phyloP scores from a whole-genome alignment of 1,140 invertebrate genomes.

The Macrosteles quadrilineatus region DNA sequence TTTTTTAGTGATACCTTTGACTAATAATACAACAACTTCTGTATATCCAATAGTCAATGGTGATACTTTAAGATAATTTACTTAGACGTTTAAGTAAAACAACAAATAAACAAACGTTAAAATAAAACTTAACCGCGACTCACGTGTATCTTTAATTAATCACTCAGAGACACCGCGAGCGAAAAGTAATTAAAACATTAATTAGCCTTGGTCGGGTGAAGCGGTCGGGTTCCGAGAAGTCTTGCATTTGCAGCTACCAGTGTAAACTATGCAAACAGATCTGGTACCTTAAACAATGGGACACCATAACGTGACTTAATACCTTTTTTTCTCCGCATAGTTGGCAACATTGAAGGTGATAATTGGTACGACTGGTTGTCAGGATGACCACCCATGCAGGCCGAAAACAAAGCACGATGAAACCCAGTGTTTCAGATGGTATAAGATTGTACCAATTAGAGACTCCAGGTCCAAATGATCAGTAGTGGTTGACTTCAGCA shows the following conservation, averaged over 20 bases:
- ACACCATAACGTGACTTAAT: slow-evolving; percentile 12
- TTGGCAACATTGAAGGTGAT: slow-evolving; percentile 28
- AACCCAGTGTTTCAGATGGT: slow-evolving; percentile 20
- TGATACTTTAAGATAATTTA: too few relatives aligned
- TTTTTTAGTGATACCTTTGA: too few relatives aligned
- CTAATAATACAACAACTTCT: too few relatives aligned
- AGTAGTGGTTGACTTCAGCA: neutral
- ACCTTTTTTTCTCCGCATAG: neutral
- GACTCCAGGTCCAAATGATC: neutral
- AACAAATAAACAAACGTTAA: too few relatives aligned
- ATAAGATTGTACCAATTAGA: slow-evolving; percentile 31
- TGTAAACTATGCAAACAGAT: slow-evolving; percentile 10
- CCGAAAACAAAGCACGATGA: slow-evolving; percentile 15
- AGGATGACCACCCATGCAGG: slow-evolving; percentile 23
- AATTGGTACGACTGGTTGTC: slow-evolving; percentile 30
- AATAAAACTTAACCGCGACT: too few relatives aligned
- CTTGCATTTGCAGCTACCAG: neutral
- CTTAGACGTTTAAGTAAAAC: too few relatives aligned
- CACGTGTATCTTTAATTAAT: too few relatives aligned
- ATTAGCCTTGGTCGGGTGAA: too few relatives aligned
- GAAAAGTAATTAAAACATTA: too few relatives aligned
- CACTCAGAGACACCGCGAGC: too few relatives aligned
- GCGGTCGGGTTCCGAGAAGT: too few relatives aligned
- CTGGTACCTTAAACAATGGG: slow-evolving; percentile 3
- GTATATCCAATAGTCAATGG: too few relatives aligned